These are phyloP conservation scores for Rhadinocentrus ornatus DNA, from an alignment of 2,797 vertebrate genomes.

Conservation along the genomic window DNA sequence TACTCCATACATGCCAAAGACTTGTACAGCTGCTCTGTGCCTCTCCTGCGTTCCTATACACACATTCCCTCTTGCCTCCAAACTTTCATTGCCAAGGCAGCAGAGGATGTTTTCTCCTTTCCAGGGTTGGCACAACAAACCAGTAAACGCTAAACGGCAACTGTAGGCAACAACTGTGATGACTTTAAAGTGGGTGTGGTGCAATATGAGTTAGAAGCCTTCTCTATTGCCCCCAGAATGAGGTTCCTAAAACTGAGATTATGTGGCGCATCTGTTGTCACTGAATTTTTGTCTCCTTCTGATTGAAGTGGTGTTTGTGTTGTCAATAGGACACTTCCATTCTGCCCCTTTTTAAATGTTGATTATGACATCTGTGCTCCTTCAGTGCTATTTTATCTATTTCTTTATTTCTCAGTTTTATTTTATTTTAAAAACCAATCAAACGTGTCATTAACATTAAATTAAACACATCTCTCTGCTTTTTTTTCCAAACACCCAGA, in stretches of 20 bases:
- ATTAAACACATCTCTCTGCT: slow-evolving; percentile 54
- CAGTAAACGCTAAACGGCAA: slow-evolving; percentile 57
- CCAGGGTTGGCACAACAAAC: slow-evolving; percentile 44
- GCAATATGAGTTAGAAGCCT: slow-evolving; percentile 45
- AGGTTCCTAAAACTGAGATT: slow-evolving; percentile 66
- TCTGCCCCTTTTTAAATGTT: slow-evolving; percentile 63
- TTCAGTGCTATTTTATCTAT: slow-evolving; percentile 34
- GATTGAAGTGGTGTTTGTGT: slow-evolving; percentile 57
- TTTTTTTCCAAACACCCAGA: slow-evolving; percentile 64
- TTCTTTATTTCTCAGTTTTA: slow-evolving; percentile 18
- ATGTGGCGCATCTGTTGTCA: slow-evolving; percentile 67
- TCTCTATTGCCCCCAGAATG: slow-evolving; percentile 58
- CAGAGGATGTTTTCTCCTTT: slow-evolving; percentile 53
- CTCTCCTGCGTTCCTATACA: slow-evolving; percentile 44
- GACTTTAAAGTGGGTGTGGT: slow-evolving; percentile 51
- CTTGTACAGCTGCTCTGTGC: slow-evolving; percentile 48
- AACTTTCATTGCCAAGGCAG: slow-evolving; percentile 48
- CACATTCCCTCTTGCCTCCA: slow-evolving; percentile 38
- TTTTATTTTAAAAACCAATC: slow-evolving; percentile 51
- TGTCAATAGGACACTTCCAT: slow-evolving; percentile 53
- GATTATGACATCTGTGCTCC: slow-evolving; percentile 66
- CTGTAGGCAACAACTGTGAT: slow-evolving; percentile 49
- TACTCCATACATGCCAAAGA: slow-evolving; percentile 58
- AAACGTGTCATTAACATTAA: slow-evolving; percentile 64
- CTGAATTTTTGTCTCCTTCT: slow-evolving; percentile 4